Base-by-base conservation (phyloP, 2,797 vertebrate species). In the Thalassophryne amazonica region DNA sequence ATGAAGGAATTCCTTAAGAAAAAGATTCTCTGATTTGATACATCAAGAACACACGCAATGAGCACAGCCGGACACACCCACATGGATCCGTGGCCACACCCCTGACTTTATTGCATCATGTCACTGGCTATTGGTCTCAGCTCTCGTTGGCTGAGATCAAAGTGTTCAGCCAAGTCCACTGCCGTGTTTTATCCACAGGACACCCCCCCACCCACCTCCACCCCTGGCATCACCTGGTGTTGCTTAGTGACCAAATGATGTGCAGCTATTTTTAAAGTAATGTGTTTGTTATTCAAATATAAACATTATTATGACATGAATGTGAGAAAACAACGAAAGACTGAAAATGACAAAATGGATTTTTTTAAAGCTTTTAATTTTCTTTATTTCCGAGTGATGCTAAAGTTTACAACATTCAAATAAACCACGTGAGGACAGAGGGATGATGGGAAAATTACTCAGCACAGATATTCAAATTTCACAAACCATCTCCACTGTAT, bases 201-300 rank as follows among this genome's bases (percentile, higher is more conserved):
- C 15, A 36, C 37, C 32, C 39, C 37, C 47, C 39, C 7, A 17
- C 19, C 38, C 11, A 32, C 22, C 23, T 16, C 36, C 24, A 43
- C 30, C 35, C 25, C 4, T 33, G 32, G 40, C 29, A 17, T 64
- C 39, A 30, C 69, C 47, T 50, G 30, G 28, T 53, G 70, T 78
- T 81, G 62, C 73, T 81, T 68, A 45, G 64, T 69, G 79, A 83
- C 73, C 73, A 81, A 81, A 82, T 67, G 18, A 87, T 67, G 75
- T 73, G 74, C 77, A 83, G 80, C 69, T 73, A 76, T 73, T 86
- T 78, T 77, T 42, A 53, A 60, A 60, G 56, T 60, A 65, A 58
- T 80, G 78, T 83, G 76, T 78, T 71, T 72, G 71, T 73, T 62
- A 32, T 34, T 15, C 17, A 51, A 32, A 33, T 4, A 11, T 13